Evolutionary conservation across 1,140 invertebrate species (phyloP), one percentile per base, ranked within the genome.

Genomic region (Platyura marginata): DNA sequence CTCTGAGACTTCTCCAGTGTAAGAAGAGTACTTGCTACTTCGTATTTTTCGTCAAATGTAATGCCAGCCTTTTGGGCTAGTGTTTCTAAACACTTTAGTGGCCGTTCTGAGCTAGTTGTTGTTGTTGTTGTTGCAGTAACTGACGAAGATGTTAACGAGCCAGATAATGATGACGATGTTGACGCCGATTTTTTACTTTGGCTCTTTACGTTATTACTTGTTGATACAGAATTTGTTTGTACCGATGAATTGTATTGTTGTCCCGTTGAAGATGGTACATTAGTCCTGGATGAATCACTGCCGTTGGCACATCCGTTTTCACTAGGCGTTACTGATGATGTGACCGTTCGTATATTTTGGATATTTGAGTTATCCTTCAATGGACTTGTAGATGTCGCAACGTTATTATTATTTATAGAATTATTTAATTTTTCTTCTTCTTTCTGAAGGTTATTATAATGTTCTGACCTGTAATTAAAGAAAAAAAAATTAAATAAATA

Each of bases 31-130:
- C 59, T 64, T 43, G 71, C 71, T 44, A 70, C 69, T 57, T 75
- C 73, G 60, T 74, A 76, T 56, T 75, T 75, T 55, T 75, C 73
- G 50, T 75, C 72, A 48, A 73, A 71, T 21, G 71, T 74, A 10
- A 75, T 74, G 2, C 73, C 73, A 39, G 73, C 72, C 47, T 76
- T 76, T 48, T 76, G 71, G 10, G 73, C 73, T 29, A 76, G 61
- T 8, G 73, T 76, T 49, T 75, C 73, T 46, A 76, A 56, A 50
- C 71, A 75, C 66, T 75, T 73, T n/a, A 75, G 56, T 8, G 36
- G 36, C 19, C 36, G 36, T 38, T 38, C 36, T n/a, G 16, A 8
- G 25, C 25, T 29, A 8, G 25, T 8, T 29, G 25, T 29, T 8
- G 25, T 29, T 8, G 25, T 29, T 29, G 25, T 29, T 6, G 6